Evolutionary conservation across 2,797 vertebrate genomes (phyloP).

Genomic region (Urosaurus nigricauda): DNA sequence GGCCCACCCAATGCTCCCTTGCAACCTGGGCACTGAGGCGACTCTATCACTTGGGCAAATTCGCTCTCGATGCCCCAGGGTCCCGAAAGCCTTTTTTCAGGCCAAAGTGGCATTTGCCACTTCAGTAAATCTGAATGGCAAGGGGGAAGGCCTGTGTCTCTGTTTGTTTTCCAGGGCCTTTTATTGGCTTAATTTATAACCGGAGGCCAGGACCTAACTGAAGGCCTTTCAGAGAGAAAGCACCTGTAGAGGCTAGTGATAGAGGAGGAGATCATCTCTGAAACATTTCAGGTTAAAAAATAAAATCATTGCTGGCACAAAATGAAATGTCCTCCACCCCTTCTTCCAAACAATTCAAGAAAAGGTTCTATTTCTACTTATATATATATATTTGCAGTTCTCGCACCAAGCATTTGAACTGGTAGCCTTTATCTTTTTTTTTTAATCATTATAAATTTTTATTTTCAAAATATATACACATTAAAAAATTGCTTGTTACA

Average conservation of each 20-base stretch:
- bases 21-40: slow-evolving; percentile 80
- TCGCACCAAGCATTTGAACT: too few species aligned
- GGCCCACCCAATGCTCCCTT: slow-evolving; percentile 52
- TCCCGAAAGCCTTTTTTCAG: slow-evolving; percentile 63
- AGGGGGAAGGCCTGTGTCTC: slow-evolving; percentile 74
- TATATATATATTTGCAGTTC: too few species aligned
- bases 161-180: slow-evolving; percentile 87
- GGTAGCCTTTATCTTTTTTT: too few species aligned
- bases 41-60: slow-evolving; percentile 69
- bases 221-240: slow-evolving; percentile 76
- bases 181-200: slow-evolving; percentile 87
- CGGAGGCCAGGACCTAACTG: slow-evolving; percentile 86
- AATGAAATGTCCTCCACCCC: too few species aligned
- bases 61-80: slow-evolving; percentile 77
- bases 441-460: too few species aligned
- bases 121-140: slow-evolving; percentile 86
- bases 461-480: too few species aligned
- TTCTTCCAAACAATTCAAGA: too few species aligned
- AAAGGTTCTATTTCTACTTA: too few species aligned
- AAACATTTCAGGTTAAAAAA: too few species aligned
- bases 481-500: too few species aligned
- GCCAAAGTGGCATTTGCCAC: slow-evolving; percentile 76
- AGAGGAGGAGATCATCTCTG: slow-evolving; percentile 17
- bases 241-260: slow-evolving; percentile 73
- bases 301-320: too few species aligned